phyloP scores from a whole-genome alignment of 2,888 invertebrate species.

The Oxyteleia sp. region DNA sequence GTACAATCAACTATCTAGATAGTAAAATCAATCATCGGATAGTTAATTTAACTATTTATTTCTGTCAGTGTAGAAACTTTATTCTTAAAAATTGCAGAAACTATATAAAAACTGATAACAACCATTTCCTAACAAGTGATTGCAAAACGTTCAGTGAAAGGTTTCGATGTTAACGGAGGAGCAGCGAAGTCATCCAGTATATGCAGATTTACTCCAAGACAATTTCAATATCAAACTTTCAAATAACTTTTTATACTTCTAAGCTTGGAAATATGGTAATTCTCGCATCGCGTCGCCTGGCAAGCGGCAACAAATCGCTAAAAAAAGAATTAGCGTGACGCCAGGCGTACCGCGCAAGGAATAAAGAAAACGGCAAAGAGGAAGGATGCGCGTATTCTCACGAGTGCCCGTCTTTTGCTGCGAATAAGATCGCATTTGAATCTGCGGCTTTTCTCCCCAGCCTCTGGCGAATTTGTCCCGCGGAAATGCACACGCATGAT shows the following conservation, averaged over 20 bases:
- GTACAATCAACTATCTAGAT: too few species aligned
- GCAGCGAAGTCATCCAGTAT: constrained; percentile 1
- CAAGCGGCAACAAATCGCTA: constrained; percentile 47
- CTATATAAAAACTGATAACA: too few species aligned
- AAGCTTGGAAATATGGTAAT: constrained; percentile 53
- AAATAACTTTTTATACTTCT: constrained; percentile 37
- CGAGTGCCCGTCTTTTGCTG: constrained; percentile 73
- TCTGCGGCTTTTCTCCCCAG: constrained; percentile 75
- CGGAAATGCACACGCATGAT: constrained; percentile 70
- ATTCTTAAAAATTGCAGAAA: too few species aligned
- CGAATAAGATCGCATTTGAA: constrained; percentile 80
- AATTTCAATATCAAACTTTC: constrained; percentile 61
- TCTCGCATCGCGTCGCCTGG: constrained; percentile 4
- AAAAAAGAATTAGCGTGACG: constrained; percentile 7
- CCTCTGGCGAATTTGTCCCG: constrained; percentile 70
- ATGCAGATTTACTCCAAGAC: constrained; percentile 31
- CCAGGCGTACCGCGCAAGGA: constrained; percentile 25
- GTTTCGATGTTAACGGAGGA: too few species aligned
- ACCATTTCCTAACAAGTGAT: too few species aligned
- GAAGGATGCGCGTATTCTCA: constrained; percentile 77
- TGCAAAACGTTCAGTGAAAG: too few species aligned
- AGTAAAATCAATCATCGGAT: too few species aligned
- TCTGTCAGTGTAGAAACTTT: too few species aligned
- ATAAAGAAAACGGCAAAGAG: constrained; percentile 44
- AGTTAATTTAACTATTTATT: too few species aligned